Base-by-base conservation (phyloP, 2,113 vertebrate species). In the Phasianus colchicus region DNA sequence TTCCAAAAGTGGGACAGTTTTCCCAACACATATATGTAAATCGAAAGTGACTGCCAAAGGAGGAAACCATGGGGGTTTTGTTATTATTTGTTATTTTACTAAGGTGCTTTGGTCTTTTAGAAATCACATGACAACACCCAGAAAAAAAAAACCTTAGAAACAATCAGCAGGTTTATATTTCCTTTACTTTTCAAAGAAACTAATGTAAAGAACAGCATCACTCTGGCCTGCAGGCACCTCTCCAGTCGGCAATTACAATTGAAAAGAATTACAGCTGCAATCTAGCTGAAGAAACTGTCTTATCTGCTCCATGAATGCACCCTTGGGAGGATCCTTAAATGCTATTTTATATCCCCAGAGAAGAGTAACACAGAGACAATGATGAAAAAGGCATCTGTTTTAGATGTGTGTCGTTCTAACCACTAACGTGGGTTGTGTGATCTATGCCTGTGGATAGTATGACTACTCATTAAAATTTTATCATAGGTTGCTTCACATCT, bases 261-360 rank as follows among this genome's bases (percentile, higher is more conserved):
- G 94, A 94, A 96, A 93, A 96, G 96, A 97, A 96, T 97, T 97
- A 97, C 96, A 95, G 90, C 95, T 96, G 90, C 94, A 97, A 95
- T 96, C 96, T 96, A 92, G 93, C 93, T 95, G 94, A 96, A 95
- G 95, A 95, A 97, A 97, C 95, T 96, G 89, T 96, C 96, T 97
- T 97, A 96, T 97, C 96, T 96, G 76, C 65, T 96, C 86, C 83
- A 88, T 0, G 79, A 97, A 95, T 88, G 83, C 83, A 95, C 95
- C 92, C 93, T 82, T 95, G 96, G 88, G 96, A 96, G 65, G 90
- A 90, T 90, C 91, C 93, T 86, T 95, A 95, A 96, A 96, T 84
- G 93, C 58, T 93, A 24, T 93, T 95, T 94, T 95, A 95, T 91
- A 91, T 92, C 95, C 93, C 94, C 8, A 6, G 95, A 95, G 96